Percentiles rank a stretch among this genome's conserved stretches.
These are phyloP conservation scores for Tribolium freemani DNA, from an alignment of 2,888 invertebrate species.

Conservation along the genomic window DNA sequence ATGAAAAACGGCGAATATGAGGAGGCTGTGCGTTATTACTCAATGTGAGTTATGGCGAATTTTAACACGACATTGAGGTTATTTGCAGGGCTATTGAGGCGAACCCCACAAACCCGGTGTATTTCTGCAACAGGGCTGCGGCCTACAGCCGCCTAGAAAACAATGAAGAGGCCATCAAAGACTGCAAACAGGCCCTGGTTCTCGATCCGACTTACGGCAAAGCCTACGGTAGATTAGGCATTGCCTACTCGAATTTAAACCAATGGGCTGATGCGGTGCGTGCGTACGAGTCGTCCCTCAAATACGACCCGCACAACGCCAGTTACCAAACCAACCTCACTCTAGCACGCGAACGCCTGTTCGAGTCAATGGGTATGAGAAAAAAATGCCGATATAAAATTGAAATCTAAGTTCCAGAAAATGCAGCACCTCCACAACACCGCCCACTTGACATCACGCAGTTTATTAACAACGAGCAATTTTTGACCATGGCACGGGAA, in stretches of 20 bases:
- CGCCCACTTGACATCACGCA: conserved; percentile 73
- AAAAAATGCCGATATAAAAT: no score
- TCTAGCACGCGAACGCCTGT: conserved; percentile 79
- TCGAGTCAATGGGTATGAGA: conserved; percentile 49
- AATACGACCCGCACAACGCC: conserved; percentile 93
- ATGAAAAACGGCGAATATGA: conserved; percentile 87
- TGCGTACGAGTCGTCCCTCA: conserved; percentile 89
- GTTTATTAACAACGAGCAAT: conserved; percentile 83
- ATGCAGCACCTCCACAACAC: conserved; percentile 52
- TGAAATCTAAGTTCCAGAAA: conserved; percentile 45
- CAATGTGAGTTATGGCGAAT: conserved; percentile 69
- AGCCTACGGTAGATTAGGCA: conserved; percentile 92
- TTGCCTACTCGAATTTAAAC: conserved; percentile 88
- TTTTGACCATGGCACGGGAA: conserved; percentile 88
- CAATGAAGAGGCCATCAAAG: conserved; percentile 87
- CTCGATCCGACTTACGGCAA: conserved; percentile 95
- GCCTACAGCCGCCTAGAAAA: conserved; percentile 92
- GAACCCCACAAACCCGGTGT: conserved; percentile 92
- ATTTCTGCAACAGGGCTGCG: conserved; percentile 97
- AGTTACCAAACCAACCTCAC: conserved; percentile 90
- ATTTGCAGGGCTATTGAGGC: conserved; percentile 83
- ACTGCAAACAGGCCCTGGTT: conserved; percentile 90
- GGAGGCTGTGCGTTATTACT: conserved; percentile 88
- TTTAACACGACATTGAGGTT: conserved; percentile 38
- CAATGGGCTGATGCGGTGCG: conserved; percentile 87